These are phyloP conservation scores for Tinea pellionella DNA, from an alignment of 2,888 invertebrate genomes.

Conservation along the genomic window DNA sequence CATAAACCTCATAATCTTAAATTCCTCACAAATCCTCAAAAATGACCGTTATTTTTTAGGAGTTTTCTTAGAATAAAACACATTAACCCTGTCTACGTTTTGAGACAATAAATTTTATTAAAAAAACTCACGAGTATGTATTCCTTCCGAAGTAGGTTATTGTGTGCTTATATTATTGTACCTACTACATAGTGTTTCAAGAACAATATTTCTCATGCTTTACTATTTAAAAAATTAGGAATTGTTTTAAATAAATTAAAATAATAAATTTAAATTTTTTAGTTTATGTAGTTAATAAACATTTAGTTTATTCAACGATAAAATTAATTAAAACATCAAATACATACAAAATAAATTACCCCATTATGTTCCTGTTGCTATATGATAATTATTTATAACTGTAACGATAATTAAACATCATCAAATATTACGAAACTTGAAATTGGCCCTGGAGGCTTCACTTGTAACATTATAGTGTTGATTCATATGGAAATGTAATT, in stretches of 20 bases:
- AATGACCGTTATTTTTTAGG: neutral
- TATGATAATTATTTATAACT: neutral
- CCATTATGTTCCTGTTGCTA: neutral
- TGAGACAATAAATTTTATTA: neutral
- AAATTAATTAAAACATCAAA: constrained; percentile 1
- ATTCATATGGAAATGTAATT: constrained; percentile 32
- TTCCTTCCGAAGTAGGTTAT: neutral
- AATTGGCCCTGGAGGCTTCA: neutral
- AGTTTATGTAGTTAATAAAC: neutral
- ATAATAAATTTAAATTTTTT: neutral
- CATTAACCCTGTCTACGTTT: constrained; percentile 1
- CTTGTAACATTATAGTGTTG: neutral
- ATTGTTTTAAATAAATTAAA: neutral
- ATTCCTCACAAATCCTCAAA: neutral
- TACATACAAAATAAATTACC: neutral
- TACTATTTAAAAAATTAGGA: too few species aligned
- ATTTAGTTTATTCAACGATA: too few species aligned
- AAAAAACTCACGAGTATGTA: neutral
- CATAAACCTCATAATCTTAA: neutral
- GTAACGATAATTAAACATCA: constrained; percentile 1
- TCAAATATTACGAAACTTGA: neutral
- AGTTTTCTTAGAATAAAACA: neutral
- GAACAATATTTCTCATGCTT: too few species aligned
- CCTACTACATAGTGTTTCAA: too few species aligned
- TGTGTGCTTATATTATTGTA: neutral